These are phyloP conservation scores for Caenorhabditis inopinata DNA, from an alignment of 1,140 invertebrate species.

Conservation along the genomic window DNA sequence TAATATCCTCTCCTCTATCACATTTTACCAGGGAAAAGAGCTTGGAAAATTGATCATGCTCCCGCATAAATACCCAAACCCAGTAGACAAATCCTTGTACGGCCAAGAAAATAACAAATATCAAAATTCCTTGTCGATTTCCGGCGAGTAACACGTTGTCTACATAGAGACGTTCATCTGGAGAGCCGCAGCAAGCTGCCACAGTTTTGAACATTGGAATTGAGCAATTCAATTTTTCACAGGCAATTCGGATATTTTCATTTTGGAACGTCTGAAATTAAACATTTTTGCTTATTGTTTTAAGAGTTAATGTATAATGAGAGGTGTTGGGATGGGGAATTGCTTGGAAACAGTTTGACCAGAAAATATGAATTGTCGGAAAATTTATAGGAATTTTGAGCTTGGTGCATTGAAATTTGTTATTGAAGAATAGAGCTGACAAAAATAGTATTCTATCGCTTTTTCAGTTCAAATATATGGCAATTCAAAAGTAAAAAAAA, in stretches of 20 bases:
- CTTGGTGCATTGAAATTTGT: too few relatives aligned
- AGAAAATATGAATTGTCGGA: too few relatives aligned
- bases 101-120: conserved; percentile 50
- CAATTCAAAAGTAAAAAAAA: too few relatives aligned
- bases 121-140: conserved; percentile 46
- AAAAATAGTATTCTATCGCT: too few relatives aligned
- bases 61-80: conserved; percentile 50
- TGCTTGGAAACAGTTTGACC: too few relatives aligned
- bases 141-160: conserved; percentile 48
- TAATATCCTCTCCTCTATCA: not conserved
- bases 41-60: conserved; percentile 42
- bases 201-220: conserved; percentile 10
- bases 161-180: conserved; percentile 42
- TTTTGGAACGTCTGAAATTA: conserved; percentile 53
- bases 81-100: conserved; percentile 60
- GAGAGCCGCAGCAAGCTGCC: conserved; percentile 49
- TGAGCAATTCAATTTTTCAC: conserved; percentile 45
- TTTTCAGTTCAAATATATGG: too few relatives aligned
- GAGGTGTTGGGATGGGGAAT: too few relatives aligned
- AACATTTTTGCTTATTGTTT: not conserved
- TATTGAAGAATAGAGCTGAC: too few relatives aligned
- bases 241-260: conserved; percentile 50
- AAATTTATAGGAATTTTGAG: too few relatives aligned
- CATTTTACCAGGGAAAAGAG: not conserved
- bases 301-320: too few relatives aligned